These are phyloP conservation scores for Manis javanica DNA, from an alignment of 2,797 vertebrate genomes.

Conservation along the genomic window DNA sequence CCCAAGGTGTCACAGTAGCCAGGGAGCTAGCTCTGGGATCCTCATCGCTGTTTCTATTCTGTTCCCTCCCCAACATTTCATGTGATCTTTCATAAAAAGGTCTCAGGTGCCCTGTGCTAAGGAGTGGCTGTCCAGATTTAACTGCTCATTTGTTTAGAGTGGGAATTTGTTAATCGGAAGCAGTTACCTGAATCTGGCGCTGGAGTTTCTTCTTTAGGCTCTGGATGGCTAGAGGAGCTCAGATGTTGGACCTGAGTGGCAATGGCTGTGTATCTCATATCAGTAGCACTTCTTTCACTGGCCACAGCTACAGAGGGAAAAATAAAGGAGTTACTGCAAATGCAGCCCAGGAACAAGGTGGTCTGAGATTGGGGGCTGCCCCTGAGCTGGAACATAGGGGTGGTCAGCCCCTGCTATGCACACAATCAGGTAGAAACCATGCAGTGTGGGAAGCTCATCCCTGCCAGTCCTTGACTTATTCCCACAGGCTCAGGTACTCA, in stretches of 20 bases:
- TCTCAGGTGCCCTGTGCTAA: not conserved
- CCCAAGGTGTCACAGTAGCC: not conserved
- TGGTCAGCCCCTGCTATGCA: not conserved
- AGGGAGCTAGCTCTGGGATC: not conserved
- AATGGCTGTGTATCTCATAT: rapidly evolving
- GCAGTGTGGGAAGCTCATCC: not conserved
- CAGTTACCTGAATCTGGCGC: conserved; percentile 45
- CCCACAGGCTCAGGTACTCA: not conserved
- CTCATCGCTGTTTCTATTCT: not conserved
- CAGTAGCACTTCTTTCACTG: not conserved
- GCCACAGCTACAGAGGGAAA: not conserved
- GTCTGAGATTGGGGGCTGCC: not conserved
- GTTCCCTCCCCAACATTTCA: not conserved
- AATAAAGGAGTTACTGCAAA: not conserved
- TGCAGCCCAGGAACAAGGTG: not conserved
- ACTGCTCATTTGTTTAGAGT: not conserved
- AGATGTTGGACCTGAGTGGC: not conserved
- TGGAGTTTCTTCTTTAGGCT: not conserved
- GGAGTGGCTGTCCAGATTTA: not conserved
- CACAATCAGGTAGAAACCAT: not conserved
- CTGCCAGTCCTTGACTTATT: not conserved
- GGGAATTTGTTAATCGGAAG: not conserved
- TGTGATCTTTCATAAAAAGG: not conserved
- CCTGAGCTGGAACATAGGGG: not conserved
- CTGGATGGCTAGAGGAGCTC: not conserved